Evolutionary conservation across 2,888 invertebrate species (phyloP), one percentile per base, ranked within the genome.

Genomic region (Sesia apiformis): DNA sequence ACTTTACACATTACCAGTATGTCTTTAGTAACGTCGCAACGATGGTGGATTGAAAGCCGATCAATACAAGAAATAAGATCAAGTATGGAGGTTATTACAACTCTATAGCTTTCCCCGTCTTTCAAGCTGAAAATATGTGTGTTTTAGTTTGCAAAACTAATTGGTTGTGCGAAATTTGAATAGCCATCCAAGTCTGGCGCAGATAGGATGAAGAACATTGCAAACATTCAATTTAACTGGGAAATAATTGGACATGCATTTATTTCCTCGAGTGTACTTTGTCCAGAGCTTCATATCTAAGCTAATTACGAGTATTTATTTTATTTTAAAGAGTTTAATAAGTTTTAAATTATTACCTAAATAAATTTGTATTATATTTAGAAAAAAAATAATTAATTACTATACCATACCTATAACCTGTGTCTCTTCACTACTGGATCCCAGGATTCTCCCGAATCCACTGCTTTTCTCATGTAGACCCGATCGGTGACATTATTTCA

Each of bases 141-240:
- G 79, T 75, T 85, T 78, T 77, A 81, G 82, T 85, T 84, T 75
- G 79, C 69, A 71, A 74, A 82, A 79, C 83, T 86, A 88, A 88
- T 88, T 89, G 85, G 86, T 78, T 86, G 88, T 87, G 85, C 88
- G 79, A 80, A 82, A 84, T 78, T 86, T 69, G 72, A 89, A 88
- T 75, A 81, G 79, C 77, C 72, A 81, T 85, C 81, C 86, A 84
- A 81, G 86, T 87, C 87, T 63, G 63, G 58, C 60, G 71, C 84
- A 84, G 78, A 69, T 70, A 64, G 65, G 61, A 66, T 76, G 76
- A 70, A 84, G 84, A 81, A 74, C 79, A 77, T 63, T 53, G 76
- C 80, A 81, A 85, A 85, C 79, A 81, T 70, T 61, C 42, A 42
- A 57, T 62, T 63, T 57, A 65, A 56, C 63, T 63, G 63, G 59